Conservation (phyloP, 2,888 invertebrate genomes). For the Drosophila yooni region DNA sequence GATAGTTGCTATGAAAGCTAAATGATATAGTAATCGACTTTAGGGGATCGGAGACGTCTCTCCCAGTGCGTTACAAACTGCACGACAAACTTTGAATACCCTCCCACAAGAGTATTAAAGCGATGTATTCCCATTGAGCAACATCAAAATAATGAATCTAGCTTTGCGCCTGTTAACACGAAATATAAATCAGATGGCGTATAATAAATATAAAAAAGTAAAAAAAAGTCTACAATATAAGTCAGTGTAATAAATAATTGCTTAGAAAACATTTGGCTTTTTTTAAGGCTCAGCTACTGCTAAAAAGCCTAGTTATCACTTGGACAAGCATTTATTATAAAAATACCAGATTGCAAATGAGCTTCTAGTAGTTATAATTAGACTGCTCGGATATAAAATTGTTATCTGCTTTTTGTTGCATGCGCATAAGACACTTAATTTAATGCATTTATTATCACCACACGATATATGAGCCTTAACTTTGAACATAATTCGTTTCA, state of each 20-base stretch:
- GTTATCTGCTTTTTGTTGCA: background rate
- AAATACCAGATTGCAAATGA: background rate
- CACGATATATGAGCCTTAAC: constrained; percentile 39
- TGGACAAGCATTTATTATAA: background rate
- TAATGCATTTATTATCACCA: constrained; percentile 41
- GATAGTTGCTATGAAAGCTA: background rate
- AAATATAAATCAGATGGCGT: background rate
- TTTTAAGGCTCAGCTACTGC: background rate
- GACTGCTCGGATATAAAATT: background rate
- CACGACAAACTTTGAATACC: background rate
- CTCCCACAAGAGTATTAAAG: background rate
- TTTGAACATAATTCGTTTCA: constrained; percentile 49
- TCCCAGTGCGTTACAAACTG: background rate
- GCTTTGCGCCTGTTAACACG: constrained; percentile 22
- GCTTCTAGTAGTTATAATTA: background rate
- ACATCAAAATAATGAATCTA: constrained; percentile 18
- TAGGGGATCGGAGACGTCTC: background rate
- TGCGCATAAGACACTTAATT: constrained; percentile 25
- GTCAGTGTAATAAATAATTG: background rate
- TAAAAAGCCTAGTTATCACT: background rate
- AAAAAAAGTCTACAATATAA: background rate
- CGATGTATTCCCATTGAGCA: constrained; percentile 1
- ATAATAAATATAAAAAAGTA: background rate
- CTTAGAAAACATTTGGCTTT: background rate
- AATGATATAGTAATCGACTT: background rate